Base-by-base conservation (phyloP, 2,888 invertebrate genomes). In the Corbicula japonica region DNA sequence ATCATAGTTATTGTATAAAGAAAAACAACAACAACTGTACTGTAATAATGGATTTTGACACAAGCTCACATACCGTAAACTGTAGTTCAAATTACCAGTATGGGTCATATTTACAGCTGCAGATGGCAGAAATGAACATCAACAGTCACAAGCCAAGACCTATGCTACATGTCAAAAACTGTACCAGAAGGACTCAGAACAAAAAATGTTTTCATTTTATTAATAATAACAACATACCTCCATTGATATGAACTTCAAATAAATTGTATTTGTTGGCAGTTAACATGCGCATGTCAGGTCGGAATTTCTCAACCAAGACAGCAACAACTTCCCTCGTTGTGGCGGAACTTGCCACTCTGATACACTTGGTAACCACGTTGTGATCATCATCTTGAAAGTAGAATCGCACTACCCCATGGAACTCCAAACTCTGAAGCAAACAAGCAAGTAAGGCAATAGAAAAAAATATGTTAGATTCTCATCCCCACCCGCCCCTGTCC, bases 381-480 rank as follows among this genome's bases (percentile, higher is more conserved):
- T 98, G 98, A 41, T 90, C 91, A 69, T 97, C 97, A 94, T 99
- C 99, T 97, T 99, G 99, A 94, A 98, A 99, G 94, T 99, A 99
- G 95, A 99, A 99, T 90, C 99, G 96, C 98, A 99, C 99, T 78
- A 99, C 99, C 60, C 99, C 99, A 94, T 99, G 98, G 94, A 99
- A 99, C 94, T 99, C 98, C 94, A 98, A 95, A 91, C 98, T 97
- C 98, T 99, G 95, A 41, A 95, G 52, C 52, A 52, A 15, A 28
- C 28, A 52, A 38, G 41, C 41, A 38, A 38, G 8, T 38, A 38
- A 8, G 18, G 10, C 15, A 38, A 38, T 38, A 38, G 41, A 8
- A 12, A 38, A 12, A 38, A 38, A 8, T 38, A 38, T 38, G 18
- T 38, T 10, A 28, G 26, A 26, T n/a, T n/a, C n/a, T n/a, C n/a